Base-by-base conservation (phyloP, 2,797 vertebrate genomes). In the Coregonus suidteri region DNA sequence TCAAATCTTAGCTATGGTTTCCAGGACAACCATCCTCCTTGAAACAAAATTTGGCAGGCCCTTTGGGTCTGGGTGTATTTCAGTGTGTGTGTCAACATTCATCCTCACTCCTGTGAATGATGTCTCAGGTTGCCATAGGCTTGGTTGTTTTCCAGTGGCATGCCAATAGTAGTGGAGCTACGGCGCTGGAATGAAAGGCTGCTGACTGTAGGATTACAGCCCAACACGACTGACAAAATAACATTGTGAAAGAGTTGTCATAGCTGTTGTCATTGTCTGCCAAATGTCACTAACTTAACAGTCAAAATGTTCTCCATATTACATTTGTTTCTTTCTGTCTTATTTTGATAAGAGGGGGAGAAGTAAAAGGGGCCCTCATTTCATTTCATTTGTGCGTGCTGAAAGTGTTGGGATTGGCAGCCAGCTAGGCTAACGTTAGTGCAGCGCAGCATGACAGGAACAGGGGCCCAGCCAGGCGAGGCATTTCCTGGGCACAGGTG, bases 401-500 rank as follows among this genome's bases (percentile, higher is more conserved):
- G n/a, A 25, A 64, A 30, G 59, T 64, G 59, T 25, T 25, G 18
- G n/a, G n/a, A 64, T 25, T 9, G 59, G 59, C 20, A 64, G 6
- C 59, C 59, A 11, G 59, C 56, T 30, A 59, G 59, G 59, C 56
- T 15, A 59, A 35, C 11, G 54, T 74, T 64, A 41, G 56, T 41
- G 35, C 73, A 37, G 20, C 53, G 62, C 62, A 41, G 31, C 16
- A 20, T 62, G 56, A 64, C 56, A 62, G 51, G 51, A 53, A 54
- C 47, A 54, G 54, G 56, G 37, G 37, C 52, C 9, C 7, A 20
- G 54, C 54, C 73, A 37, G 59, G 35, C 59, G 73, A 14, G 37
- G 56, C 35, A 18, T 64, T 62, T 64, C 73, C 73, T 41, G 73
- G 59, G 52, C 56, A 64, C 73, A 74, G 73, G 73, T 74, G 73